Conservation (phyloP, 92 coral and sea anemone species). For the Epizoanthus stellaris region DNA sequence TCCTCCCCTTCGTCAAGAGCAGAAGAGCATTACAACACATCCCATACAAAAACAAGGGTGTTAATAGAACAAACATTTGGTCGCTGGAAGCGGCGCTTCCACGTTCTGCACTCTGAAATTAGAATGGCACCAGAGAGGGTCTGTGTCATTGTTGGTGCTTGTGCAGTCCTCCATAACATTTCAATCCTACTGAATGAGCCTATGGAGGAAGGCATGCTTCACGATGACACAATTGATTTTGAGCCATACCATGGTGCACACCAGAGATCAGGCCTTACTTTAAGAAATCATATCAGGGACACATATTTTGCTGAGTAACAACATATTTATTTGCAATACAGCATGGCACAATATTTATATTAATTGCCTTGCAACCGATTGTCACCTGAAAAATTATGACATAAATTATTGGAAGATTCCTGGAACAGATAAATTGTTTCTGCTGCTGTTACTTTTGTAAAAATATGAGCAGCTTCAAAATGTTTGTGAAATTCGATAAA, state of each 20-base stretch:
- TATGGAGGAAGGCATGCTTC: constrained; percentile 17
- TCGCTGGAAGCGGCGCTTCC: constrained; percentile 59
- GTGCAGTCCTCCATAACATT: constrained; percentile 43
- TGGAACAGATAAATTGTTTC: neutral
- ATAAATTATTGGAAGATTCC: neutral
- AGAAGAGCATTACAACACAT: constrained; percentile 34
- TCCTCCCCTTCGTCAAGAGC: constrained; percentile 7
- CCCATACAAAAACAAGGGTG: constrained; percentile 59
- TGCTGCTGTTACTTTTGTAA: neutral
- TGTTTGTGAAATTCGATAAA: constrained; percentile 4
- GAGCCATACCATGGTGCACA: constrained; percentile 19
- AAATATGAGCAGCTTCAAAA: constrained; percentile 8
- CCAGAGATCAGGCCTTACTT: constrained; percentile 13
- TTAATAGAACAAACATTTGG: constrained; percentile 59
- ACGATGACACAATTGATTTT: constrained; percentile 2
- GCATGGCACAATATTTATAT: neutral
- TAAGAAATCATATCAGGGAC: constrained; percentile 7
- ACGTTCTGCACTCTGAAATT: constrained; percentile 55
- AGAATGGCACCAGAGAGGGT: constrained; percentile 55
- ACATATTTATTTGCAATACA: neutral
- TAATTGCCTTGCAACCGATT: neutral
- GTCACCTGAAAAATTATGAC: neutral
- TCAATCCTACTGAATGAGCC: constrained; percentile 33
- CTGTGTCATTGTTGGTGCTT: constrained; percentile 42
- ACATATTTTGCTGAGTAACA: constrained; percentile 8